Conservation (phyloP, 2,797 vertebrate genomes). For the Myoxocephalus aenaeus region DNA sequence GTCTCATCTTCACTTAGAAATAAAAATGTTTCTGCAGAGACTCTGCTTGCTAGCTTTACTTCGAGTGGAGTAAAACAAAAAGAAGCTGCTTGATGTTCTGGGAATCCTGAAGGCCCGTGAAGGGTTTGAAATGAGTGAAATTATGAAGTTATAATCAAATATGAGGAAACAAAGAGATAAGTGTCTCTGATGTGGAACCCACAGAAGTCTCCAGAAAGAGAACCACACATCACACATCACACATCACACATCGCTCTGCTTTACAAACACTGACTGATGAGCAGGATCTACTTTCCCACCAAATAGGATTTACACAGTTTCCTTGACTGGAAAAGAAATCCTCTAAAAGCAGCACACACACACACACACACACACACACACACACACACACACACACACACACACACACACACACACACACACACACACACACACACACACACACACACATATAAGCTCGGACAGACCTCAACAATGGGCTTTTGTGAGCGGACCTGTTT, state of each 20-base stretch:
- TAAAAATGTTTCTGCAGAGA: not conserved
- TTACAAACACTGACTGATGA: slow-evolving; percentile 13
- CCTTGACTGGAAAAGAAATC: slow-evolving; percentile 25
- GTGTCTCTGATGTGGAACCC: too few relatives aligned
- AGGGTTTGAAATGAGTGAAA: slow-evolving; percentile 19
- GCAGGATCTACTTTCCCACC: slow-evolving; percentile 5
- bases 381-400: too few relatives aligned
- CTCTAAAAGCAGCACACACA: slow-evolving; percentile 31
- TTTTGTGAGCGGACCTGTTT: slow-evolving; percentile 54
- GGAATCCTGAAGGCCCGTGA: slow-evolving; percentile 8
- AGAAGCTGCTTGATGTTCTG: not conserved
- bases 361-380: too few relatives aligned
- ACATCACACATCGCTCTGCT: not conserved
- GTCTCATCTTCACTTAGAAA: slow-evolving; percentile 47
- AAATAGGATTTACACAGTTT: slow-evolving; percentile 42
- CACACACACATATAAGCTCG: slow-evolving; percentile 15
- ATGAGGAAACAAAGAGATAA: not conserved
- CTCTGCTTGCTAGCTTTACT: slow-evolving; percentile 32
- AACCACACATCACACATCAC: not conserved
- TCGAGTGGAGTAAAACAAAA: slow-evolving; percentile 36
- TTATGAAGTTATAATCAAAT: not conserved
- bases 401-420: too few relatives aligned
- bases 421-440: too few relatives aligned
- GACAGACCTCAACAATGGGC: slow-evolving; percentile 50
- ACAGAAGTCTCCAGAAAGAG: not conserved